phyloP scores from a whole-genome alignment of 2,797 vertebrate species.

The Cercopithecus petaurista region DNA sequence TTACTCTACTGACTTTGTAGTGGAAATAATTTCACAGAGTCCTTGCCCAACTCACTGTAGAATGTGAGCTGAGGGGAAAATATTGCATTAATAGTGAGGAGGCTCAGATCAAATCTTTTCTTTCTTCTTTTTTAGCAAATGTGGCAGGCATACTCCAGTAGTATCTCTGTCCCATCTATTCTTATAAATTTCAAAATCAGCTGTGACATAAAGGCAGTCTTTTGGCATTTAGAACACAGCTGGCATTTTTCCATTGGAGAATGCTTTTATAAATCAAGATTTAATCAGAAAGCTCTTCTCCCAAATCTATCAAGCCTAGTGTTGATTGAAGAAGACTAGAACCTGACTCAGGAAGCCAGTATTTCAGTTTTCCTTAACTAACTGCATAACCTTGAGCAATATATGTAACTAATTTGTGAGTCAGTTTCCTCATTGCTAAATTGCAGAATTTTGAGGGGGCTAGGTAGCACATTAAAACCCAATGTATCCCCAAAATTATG shows the following conservation, averaged over 20 bases:
- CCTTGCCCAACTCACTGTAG: background rate
- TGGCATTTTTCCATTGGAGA: background rate
- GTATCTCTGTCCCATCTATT: background rate
- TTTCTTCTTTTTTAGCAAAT: background rate
- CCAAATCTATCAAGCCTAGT: background rate
- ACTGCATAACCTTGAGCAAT: background rate
- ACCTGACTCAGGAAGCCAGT: background rate
- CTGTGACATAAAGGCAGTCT: background rate
- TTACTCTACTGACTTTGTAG: background rate
- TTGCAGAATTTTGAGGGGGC: background rate
- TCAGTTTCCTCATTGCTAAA: background rate
- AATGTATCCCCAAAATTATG: background rate
- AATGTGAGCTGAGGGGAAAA: background rate
- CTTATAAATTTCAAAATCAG: background rate
- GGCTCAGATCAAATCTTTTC: background rate
- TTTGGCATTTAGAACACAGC: background rate
- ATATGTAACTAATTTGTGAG: background rate
- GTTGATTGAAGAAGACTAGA: background rate
- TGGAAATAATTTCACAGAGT: background rate
- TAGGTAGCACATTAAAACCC: background rate
- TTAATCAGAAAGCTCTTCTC: background rate
- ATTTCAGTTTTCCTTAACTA: background rate
- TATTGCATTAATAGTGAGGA: background rate
- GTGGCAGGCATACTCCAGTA: background rate
- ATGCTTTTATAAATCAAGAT: background rate